These are phyloP conservation scores for Leptoclinus maculatus DNA, from an alignment of 2,797 vertebrate species.

Conservation along the genomic window DNA sequence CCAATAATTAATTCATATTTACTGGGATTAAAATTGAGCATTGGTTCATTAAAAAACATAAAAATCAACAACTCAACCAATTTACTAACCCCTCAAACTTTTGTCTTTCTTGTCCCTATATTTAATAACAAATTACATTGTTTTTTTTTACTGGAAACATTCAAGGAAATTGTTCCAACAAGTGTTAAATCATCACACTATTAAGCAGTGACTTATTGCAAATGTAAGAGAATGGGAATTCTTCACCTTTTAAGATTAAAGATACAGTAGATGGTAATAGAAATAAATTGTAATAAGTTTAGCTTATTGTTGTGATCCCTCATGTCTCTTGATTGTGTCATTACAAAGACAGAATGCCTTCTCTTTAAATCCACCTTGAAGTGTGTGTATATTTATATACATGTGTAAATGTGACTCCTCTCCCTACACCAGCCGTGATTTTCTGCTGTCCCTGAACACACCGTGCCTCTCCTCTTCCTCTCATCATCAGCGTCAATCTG, in stretches of 20 bases:
- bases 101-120: neutral
- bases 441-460: slow-evolving; percentile 39
- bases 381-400: neutral
- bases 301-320: no score
- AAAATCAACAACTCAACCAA: neutral
- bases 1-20: neutral
- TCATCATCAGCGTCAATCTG: slow-evolving; percentile 80
- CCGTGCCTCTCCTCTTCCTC: slow-evolving; percentile 33
- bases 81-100: neutral
- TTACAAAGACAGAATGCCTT: neutral
- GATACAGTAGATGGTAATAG: neutral
- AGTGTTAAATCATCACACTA: neutral
- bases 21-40: neutral
- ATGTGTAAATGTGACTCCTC: slow-evolving; percentile 31
- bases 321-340: neutral
- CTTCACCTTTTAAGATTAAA: neutral
- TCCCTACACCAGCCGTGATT: neutral
- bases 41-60: neutral
- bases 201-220: neutral
- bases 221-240: neutral
- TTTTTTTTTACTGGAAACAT: neutral
- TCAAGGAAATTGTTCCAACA: neutral
- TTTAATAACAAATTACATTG: neutral
- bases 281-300: no score
- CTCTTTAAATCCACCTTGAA: slow-evolving; percentile 9